Evolutionary conservation across 2,113 vertebrate species (phyloP), one percentile per base, ranked within the genome.

Genomic region (Gallinago jamesoni): DNA sequence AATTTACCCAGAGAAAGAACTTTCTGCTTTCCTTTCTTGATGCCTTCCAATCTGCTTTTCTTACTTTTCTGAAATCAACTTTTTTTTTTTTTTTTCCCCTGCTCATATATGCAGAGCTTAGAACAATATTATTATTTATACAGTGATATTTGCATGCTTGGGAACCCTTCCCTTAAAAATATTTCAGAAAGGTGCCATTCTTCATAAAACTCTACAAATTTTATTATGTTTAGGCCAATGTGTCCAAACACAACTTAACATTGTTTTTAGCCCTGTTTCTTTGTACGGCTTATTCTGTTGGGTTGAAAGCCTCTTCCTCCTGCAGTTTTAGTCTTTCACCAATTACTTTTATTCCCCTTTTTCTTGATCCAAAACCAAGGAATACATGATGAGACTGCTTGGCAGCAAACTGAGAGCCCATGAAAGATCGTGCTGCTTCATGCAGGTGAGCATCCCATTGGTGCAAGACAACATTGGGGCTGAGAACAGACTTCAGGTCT

Each of bases 391-490:
- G 33, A 88, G 39, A 53, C 30, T 43, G 14, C 52, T 92, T 2
- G 3, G 37, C 18, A 82, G 45, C 23, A 86, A 85, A 69, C 8
- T 81, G 25, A 75, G 64, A 76, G 14, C 30, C 28, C 39, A 20
- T 45, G 31, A 72, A 88, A 80, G 6, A 50, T 39, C 22, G 22
- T 24, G 9, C 3, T 33, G 33, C 50, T 76, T 72, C 39, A n/a
- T 1, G 2, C 2, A 76, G 27, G 50, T 1, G 3, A 47, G 28
- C 47, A 87, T 45, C n/a, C 27, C 37, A 48, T 23, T 1, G 0
- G 8, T 22, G 14, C 24, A 84, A 48, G 59, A 55, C 10, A 64
- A 52, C 16, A 52, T 16, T 33, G 68, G 12, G n/a, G 9, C 33
- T 80, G 17, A 62, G 74, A 79, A 83, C 18, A 13, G 6, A 84